These are phyloP conservation scores for Drosophila oshimai DNA, from an alignment of 1,140 invertebrate species.

Conservation along the genomic window DNA sequence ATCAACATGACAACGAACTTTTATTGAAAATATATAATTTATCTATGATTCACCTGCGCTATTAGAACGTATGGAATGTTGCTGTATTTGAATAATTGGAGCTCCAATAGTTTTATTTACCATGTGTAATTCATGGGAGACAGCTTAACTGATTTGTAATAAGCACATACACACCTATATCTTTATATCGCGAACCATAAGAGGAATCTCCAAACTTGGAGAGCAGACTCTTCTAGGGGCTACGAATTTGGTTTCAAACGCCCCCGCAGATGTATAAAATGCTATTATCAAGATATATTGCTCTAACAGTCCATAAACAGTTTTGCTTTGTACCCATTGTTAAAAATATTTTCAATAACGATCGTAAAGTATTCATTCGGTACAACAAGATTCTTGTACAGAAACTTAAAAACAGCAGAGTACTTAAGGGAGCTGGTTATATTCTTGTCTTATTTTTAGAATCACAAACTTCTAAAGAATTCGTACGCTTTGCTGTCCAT, in stretches of 20 bases:
- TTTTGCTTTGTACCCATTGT: no score
- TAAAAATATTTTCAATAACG: neutral
- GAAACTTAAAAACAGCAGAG: neutral
- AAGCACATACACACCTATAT: neutral
- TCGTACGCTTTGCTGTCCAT: neutral
- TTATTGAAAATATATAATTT: neutral
- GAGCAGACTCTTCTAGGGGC: neutral
- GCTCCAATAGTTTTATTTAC: neutral
- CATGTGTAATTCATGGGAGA: neutral
- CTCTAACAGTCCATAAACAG: no score
- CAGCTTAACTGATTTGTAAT: neutral
- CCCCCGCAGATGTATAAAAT: neutral
- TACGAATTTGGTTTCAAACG: neutral
- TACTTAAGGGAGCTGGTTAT: neutral
- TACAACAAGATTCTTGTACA: neutral
- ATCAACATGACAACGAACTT: neutral
- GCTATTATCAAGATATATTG: neutral
- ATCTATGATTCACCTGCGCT: neutral
- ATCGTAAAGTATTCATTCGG: no score
- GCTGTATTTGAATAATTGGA: neutral
- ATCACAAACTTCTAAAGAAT: neutral
- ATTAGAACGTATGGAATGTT: neutral
- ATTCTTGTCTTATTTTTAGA: conserved; percentile 8
- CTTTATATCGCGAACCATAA: neutral
- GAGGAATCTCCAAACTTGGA: neutral